A percentile compares a stretch with the other conserved stretches of the same genome.
Evolutionary conservation across 1,140 invertebrate species (phyloP).

Genomic region (Sycobia sp.): DNA sequence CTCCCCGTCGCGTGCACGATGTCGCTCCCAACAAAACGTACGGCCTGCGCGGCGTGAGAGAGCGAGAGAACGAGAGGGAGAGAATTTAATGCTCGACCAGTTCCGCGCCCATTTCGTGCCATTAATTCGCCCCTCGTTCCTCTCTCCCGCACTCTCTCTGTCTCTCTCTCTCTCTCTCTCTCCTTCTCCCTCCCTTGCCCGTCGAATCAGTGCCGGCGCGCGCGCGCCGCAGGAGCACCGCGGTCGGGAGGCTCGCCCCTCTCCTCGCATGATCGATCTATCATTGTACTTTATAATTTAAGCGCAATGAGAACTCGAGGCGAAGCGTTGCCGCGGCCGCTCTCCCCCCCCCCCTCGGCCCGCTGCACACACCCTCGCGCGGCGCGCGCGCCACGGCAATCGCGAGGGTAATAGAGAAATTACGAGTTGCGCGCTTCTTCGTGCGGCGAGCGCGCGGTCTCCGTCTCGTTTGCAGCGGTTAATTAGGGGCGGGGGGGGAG

Average conservation of each 20-base stretch:
- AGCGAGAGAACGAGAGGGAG: neutral
- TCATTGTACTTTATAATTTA: constrained; percentile 18
- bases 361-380: too few relatives aligned
- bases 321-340: neutral
- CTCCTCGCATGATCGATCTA: constrained; percentile 3
- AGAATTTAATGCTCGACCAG: constrained; percentile 5
- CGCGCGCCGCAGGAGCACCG: neutral
- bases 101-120: neutral
- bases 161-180: neutral
- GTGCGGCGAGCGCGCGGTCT: too few relatives aligned
- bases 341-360: neutral
- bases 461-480: neutral
- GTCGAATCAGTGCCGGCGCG: too few relatives aligned
- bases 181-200: too few relatives aligned
- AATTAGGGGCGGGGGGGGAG: too few relatives aligned
- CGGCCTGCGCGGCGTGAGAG: too few relatives aligned
- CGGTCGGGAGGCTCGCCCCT: too few relatives aligned
- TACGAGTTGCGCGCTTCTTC: neutral
- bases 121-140: constrained; percentile 2
- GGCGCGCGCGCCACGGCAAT: too few relatives aligned
- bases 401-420: constrained; percentile 19
- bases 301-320: neutral
- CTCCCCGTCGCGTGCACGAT: too few relatives aligned
- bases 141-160: neutral
- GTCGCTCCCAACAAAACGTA: too few relatives aligned